Percentiles rank a stretch among this genome's conserved stretches.
Conservation (phyloP, 1,140 invertebrate genomes). For the Meteorus sp. region DNA sequence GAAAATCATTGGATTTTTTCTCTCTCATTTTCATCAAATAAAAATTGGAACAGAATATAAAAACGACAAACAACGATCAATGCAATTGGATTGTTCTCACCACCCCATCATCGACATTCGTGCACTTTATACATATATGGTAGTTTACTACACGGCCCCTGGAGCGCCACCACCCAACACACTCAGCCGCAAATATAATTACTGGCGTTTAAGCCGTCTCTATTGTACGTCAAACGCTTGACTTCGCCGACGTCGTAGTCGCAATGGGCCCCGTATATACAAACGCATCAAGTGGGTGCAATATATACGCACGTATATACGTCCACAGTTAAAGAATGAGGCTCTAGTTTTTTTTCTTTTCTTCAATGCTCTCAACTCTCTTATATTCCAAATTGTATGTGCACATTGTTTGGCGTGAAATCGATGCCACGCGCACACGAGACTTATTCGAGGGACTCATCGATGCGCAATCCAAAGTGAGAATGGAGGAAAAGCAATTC, state of each 20-base stretch:
- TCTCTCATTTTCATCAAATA: no score
- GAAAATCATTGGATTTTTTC: no score
- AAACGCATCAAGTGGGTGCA: no score
- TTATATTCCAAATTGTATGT: not conserved
- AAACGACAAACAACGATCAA: no score
- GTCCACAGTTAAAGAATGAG: no score
- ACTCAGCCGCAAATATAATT: constrained; percentile 57
- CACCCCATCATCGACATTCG: not conserved
- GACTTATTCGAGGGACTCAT: no score
- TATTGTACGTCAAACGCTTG: constrained; percentile 55
- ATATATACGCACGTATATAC: no score
- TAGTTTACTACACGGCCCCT: not conserved
- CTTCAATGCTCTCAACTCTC: not conserved
- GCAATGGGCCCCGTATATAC: not conserved
- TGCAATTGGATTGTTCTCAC: not conserved
- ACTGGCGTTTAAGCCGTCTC: constrained; percentile 55
- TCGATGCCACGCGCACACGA: constrained; percentile 31
- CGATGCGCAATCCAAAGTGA: no score
- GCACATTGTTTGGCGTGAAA: constrained; percentile 28
- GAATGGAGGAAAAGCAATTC: no score
- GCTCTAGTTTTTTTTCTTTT: constrained; percentile 14
- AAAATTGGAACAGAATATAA: no score
- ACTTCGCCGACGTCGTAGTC: constrained; percentile 48
- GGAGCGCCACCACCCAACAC: constrained; percentile 27
- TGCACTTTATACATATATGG: not conserved